Base-by-base conservation (phyloP, 2,113 vertebrate species). In the Pachycephala philippinensis region DNA sequence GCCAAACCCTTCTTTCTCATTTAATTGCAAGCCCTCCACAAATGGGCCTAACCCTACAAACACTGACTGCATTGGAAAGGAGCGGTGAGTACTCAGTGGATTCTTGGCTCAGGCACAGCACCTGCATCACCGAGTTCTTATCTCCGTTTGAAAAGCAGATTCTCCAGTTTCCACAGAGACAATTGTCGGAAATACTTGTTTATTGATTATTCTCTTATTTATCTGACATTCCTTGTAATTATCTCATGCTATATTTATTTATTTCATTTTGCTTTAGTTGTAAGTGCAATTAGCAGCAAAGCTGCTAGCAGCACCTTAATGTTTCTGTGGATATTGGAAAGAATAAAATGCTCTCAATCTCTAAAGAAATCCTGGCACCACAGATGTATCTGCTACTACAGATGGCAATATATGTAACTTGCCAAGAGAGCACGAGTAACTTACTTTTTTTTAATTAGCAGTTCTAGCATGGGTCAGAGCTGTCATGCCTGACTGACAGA, bases 201-300 rank as follows among this genome's bases (percentile, higher is more conserved):
- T 85, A 80, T 86, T 89, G 76, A 76, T 82, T 92, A 57, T 70
- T 75, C 39, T 68, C 42, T 82, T 89, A 68, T 65, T 94, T 92
- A 83, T 14, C 37, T 65, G 45, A 50, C n/a, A 72, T 40, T 80
- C 78, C 45, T 75, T 56, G 66, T 69, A 78, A 89, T 94, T 94
- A 83, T 44, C 64, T 84, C 69, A 30, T n/a, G 33, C 21, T 84
- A 16, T 52, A 27, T 49, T 93, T 95, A 42, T 45, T 89, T 79
- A 53, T 91, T 89, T 89, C 3, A 64, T 89, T 94, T 83, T 77
- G 37, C n/a, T 92, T 93, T 57, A 18, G 30, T 90, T 83, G 6
- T 76, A 87, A 77, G 63, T 33, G 39, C 45, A 92, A 96, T 86
- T 92, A 96, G 40, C 54, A 78, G 64, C 24, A 95, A 93, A 92